Evolutionary conservation across 2,888 invertebrate species (phyloP).

Genomic region (Andrena bicolor): DNA sequence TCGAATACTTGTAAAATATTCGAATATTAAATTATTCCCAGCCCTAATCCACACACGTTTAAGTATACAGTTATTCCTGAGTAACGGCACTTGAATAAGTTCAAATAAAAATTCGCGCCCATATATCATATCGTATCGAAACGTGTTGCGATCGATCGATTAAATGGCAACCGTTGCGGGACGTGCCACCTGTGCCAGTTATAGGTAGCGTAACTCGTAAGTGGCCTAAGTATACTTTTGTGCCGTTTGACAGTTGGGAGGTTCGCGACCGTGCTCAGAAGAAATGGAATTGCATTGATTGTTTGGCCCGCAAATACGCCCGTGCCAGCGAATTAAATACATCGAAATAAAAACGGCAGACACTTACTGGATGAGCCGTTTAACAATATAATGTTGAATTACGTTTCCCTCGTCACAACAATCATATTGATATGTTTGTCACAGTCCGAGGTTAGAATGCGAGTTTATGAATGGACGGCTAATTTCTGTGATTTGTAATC

Average conservation of each 20-base stretch:
- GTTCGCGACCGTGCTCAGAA: not conserved
- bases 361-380: slow-evolving; percentile 43
- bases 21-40: too few species aligned
- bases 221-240: not conserved
- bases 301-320: slow-evolving; percentile 12
- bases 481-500: slow-evolving; percentile 11
- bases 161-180: not conserved
- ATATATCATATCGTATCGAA: slow-evolving; percentile 23
- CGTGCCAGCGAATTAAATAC: not conserved
- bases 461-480: not conserved
- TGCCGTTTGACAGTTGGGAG: slow-evolving; percentile 15
- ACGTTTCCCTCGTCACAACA: slow-evolving; percentile 42
- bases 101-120: not conserved
- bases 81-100: not conserved
- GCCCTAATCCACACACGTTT: too few species aligned
- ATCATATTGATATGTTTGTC: slow-evolving; percentile 62
- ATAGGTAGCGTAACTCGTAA: slow-evolving; percentile 2
- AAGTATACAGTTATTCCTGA: too few species aligned
- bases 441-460: slow-evolving; percentile 70
- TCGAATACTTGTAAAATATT: too few species aligned
- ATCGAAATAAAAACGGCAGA: slow-evolving; percentile 1
- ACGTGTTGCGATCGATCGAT: slow-evolving; percentile 18
- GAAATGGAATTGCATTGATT: slow-evolving; percentile 16
- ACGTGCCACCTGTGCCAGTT: not conserved
- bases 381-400: slow-evolving; percentile 67